Evolutionary conservation across 37 sponge, comb jelly and placozoan species (phyloP).

Genomic region (Geodia barretti): DNA sequence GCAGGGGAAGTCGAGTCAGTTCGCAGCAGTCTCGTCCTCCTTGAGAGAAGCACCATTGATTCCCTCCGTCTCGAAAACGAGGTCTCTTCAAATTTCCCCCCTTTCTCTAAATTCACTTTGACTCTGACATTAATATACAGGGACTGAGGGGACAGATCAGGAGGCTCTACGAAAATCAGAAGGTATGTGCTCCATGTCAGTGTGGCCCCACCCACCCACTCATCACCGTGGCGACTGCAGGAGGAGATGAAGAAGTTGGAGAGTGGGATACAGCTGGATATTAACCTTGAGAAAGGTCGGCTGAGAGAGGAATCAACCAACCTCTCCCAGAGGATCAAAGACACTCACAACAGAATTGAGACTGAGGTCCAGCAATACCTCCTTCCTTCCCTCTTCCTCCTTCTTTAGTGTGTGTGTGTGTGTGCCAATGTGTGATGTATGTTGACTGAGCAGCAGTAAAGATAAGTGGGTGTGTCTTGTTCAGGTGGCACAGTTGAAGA

Average conservation of each 20-base stretch:
- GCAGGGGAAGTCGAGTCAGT: constrained; percentile 30
- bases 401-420: too few relatives aligned
- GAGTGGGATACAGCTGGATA: constrained; percentile 66
- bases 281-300: constrained; percentile 83
- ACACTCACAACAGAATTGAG: constrained; percentile 74
- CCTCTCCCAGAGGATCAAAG: constrained; percentile 61
- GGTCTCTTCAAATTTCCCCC: too few relatives aligned
- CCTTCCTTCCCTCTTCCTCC: background rate
- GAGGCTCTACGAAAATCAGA: background rate
- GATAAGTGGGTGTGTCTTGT: background rate
- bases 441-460: background rate
- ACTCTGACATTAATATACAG: background rate
- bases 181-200: background rate
- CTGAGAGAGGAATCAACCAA: constrained; percentile 67
- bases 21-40: constrained; percentile 9
- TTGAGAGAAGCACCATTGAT: constrained; percentile 41
- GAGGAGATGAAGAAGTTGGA: constrained; percentile 74
- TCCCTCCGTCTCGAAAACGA: constrained; percentile 46
- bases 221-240: constrained; percentile 17
- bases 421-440: background rate
- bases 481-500: constrained; percentile 75
- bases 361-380: constrained; percentile 35
- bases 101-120: background rate
- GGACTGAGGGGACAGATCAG: background rate
- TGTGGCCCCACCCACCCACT: background rate